Conservation (phyloP, 2,888 invertebrate genomes). For the Lacanobia wlatinum region DNA sequence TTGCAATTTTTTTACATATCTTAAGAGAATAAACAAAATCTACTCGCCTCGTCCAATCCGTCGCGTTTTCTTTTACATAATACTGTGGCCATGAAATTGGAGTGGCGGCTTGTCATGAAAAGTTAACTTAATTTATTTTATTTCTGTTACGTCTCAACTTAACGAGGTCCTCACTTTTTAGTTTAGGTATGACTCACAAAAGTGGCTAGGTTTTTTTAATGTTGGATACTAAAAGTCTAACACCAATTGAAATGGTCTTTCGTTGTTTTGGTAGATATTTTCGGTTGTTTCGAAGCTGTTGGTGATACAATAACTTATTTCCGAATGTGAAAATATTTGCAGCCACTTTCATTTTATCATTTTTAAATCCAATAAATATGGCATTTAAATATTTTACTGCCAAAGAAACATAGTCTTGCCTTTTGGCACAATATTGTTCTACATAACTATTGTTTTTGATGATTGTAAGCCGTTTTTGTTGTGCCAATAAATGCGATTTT, state of each 20-base stretch:
- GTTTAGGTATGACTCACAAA: background rate
- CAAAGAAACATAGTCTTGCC: background rate
- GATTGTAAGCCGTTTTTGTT: too few species aligned
- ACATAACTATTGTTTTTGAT: too few species aligned
- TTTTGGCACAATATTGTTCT: too few species aligned
- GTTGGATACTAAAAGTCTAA: background rate
- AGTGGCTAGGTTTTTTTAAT: background rate
- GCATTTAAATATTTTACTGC: background rate
- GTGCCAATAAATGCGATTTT: too few species aligned
- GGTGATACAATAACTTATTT: background rate
- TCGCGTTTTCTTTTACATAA: conserved; percentile 70
- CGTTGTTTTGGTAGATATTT: background rate
- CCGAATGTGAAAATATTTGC: too few species aligned
- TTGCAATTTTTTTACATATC: too few species aligned
- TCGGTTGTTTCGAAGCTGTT: background rate
- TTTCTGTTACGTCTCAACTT: background rate
- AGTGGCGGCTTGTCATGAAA: conserved; percentile 18
- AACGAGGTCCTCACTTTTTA: background rate
- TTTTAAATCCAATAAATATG: background rate
- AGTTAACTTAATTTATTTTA: conserved; percentile 5
- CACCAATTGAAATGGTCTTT: too few species aligned
- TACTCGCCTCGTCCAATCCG: conserved; percentile 68
- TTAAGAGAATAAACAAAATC: conserved; percentile 71
- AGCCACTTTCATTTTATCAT: background rate
- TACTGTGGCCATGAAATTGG: conserved; percentile 60